Conservation (phyloP, 2,797 vertebrate genomes). For the Mallotus villosus region DNA sequence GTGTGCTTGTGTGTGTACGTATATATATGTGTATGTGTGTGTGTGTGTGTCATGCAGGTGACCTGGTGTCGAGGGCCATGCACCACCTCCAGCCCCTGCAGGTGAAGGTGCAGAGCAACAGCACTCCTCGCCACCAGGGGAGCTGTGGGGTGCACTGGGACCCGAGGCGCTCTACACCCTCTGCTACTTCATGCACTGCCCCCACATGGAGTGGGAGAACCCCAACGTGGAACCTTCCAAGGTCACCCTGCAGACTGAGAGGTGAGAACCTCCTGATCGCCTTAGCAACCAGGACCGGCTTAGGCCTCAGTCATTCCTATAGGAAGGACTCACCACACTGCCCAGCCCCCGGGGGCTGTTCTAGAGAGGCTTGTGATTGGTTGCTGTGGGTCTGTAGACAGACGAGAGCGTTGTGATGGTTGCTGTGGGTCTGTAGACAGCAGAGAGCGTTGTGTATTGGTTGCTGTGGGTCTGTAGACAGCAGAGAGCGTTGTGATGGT, state of each 20-base stretch:
- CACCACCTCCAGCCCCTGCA: slow-evolving; percentile 93
- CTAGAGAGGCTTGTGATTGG: no score
- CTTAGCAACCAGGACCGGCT: no score
- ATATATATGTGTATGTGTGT: slow-evolving; percentile 8
- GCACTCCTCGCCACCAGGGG: slow-evolving; percentile 90
- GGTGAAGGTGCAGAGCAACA: slow-evolving; percentile 86
- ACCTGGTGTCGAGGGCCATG: slow-evolving; percentile 94
- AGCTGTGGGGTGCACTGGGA: slow-evolving; percentile 89
- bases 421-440: slow-evolving; percentile 38
- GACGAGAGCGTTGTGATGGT: no score
- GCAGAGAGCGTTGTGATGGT: neutral
- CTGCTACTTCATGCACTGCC: slow-evolving; percentile 99
- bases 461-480: slow-evolving; percentile 32
- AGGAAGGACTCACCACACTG: no score
- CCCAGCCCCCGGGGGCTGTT: no score
- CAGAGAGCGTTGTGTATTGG: no score
- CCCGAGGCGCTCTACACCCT: slow-evolving; percentile 93
- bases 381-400: slow-evolving; percentile 32
- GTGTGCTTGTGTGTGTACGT: neutral
- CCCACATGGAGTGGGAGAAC: slow-evolving; percentile 97
- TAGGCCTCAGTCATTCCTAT: no score
- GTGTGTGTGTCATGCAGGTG: slow-evolving; percentile 71
- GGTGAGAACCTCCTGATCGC: slow-evolving; percentile 71
- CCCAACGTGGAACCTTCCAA: slow-evolving; percentile 94
- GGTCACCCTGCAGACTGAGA: slow-evolving; percentile 91